Percentiles rank a stretch among this genome's conserved stretches.
Conservation (phyloP, 35 echinoderm and acorn worm species). For the Apostichopus californicus region DNA sequence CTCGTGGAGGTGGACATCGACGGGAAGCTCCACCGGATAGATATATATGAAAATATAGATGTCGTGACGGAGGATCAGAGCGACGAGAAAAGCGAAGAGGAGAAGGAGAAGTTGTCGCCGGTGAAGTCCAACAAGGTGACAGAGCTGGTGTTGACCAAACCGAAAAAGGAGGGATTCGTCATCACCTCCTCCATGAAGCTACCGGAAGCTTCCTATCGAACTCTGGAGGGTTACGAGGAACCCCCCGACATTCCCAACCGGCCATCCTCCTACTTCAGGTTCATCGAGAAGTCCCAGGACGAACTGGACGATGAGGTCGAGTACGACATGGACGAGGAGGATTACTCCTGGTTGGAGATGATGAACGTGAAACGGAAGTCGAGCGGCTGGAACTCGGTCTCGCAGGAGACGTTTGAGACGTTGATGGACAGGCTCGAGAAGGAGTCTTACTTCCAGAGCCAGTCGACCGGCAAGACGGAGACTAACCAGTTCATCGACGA, state of each 20-base stretch:
- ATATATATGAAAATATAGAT: conserved; percentile 97
- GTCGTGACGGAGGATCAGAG: conserved; percentile 92
- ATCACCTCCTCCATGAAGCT: conserved; percentile 76
- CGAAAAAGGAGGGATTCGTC: conserved; percentile 62
- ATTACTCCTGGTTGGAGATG: conserved; percentile 95
- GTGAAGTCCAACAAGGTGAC: conserved; percentile 58
- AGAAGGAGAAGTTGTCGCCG: conserved; percentile 68
- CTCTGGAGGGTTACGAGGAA: conserved; percentile 86
- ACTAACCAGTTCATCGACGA: conserved; percentile 95
- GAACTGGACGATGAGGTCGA: conserved; percentile 98
- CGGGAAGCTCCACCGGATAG: conserved; percentile 82
- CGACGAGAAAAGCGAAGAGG: conserved; percentile 88
- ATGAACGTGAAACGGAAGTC: conserved; percentile 89
- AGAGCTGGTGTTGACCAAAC: conserved; percentile 64
- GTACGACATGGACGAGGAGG: conserved; percentile 99
- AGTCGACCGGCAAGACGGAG: conserved; percentile 87
- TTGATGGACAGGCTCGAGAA: conserved; percentile 99
- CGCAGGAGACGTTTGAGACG: conserved; percentile 95
- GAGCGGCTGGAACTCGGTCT: conserved; percentile 50
- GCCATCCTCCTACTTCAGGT: conserved; percentile 86
- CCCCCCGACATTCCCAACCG: conserved; percentile 82
- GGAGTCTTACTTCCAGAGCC: conserved; percentile 97
- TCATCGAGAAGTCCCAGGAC: conserved; percentile 94
- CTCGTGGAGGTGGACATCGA: conserved; percentile 98
- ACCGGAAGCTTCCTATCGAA: conserved; percentile 88